phyloP scores from a whole-genome alignment of 2,888 invertebrate species.

The Limenitis camilla region DNA sequence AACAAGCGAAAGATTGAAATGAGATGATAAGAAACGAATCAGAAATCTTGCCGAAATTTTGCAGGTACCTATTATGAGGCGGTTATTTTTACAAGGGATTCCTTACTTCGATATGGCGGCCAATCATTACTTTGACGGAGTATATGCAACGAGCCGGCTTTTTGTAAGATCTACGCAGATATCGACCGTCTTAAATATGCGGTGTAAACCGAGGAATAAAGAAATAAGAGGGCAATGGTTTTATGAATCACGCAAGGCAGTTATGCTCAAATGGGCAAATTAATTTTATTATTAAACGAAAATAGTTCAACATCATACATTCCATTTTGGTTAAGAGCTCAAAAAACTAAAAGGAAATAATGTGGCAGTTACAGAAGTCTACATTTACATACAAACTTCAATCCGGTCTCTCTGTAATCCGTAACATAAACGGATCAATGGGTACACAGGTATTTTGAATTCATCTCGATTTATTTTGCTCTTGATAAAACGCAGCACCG shows the following conservation, averaged over 20 bases:
- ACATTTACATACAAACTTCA: too few relatives aligned
- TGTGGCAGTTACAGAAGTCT: too few relatives aligned
- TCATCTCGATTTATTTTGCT: constrained; percentile 31
- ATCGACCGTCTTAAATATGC: constrained; percentile 53
- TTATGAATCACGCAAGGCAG: too few relatives aligned
- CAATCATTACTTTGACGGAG: constrained; percentile 59
- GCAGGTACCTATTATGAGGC: constrained; percentile 58
- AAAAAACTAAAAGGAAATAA: too few relatives aligned
- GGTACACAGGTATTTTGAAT: constrained; percentile 40
- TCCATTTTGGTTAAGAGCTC: too few relatives aligned
- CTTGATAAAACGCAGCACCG: constrained; percentile 25
- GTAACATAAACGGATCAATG: constrained; percentile 44
- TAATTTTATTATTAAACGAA: too few relatives aligned
- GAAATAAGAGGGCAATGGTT: too few relatives aligned
- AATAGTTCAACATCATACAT: too few relatives aligned
- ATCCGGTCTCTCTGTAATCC: too few relatives aligned
- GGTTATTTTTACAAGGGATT: constrained; percentile 70
- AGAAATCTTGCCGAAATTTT: constrained; percentile 70
- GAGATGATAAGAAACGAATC: constrained; percentile 64
- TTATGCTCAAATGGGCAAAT: too few relatives aligned
- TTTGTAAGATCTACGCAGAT: constrained; percentile 61
- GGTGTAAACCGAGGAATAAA: constrained; percentile 30
- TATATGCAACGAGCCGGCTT: constrained; percentile 47
- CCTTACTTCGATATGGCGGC: constrained; percentile 61
- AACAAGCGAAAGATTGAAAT: constrained; percentile 69